phyloP scores from a whole-genome alignment of 2,113 vertebrate genomes.

The Lates calcarifer region DNA sequence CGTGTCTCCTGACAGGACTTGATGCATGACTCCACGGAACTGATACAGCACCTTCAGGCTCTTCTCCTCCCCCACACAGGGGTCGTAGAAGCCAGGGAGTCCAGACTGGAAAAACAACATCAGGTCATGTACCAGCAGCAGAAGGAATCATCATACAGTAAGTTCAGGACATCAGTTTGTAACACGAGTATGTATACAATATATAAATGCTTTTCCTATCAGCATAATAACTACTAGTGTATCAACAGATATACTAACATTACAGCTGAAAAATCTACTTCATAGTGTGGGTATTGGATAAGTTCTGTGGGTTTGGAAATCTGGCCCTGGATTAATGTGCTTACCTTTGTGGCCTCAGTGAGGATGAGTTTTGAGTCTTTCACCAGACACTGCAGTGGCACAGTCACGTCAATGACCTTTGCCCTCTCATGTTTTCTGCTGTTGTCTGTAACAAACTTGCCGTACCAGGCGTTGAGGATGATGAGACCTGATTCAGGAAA shows the following conservation, averaged over 20 bases:
- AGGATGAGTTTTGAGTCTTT: conserved; percentile 99
- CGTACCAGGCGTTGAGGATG: conserved; percentile 97
- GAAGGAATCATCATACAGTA: not conserved
- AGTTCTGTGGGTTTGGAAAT: not conserved
- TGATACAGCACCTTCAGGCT: conserved; percentile 98
- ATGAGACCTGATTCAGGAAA: conserved; percentile 89
- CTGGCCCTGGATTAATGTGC: not conserved
- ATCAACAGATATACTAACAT: not conserved
- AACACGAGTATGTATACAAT: not conserved
- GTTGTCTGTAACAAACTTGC: conserved; percentile 98
- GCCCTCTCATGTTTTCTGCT: conserved; percentile 93
- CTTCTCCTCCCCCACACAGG: conserved; percentile 97
- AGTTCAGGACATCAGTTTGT: not conserved
- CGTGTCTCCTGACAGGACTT: conserved; percentile 92
- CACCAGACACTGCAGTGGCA: conserved; percentile 97
- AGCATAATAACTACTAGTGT: not conserved
- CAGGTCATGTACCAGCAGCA: conserved; percentile 27
- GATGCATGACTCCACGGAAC: conserved; percentile 97
- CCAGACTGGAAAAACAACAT: conserved; percentile 86
- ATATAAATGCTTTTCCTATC: not conserved
- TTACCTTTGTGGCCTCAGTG: conserved; percentile 96
- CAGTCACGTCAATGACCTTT: conserved; percentile 96
- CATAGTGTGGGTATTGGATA: not conserved
- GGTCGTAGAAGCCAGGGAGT: conserved; percentile 98
- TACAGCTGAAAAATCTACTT: not conserved